A percentile compares a stretch with the other conserved stretches of the same genome.
Conservation (phyloP, 2,888 invertebrate species). For the Trilocha varians region DNA sequence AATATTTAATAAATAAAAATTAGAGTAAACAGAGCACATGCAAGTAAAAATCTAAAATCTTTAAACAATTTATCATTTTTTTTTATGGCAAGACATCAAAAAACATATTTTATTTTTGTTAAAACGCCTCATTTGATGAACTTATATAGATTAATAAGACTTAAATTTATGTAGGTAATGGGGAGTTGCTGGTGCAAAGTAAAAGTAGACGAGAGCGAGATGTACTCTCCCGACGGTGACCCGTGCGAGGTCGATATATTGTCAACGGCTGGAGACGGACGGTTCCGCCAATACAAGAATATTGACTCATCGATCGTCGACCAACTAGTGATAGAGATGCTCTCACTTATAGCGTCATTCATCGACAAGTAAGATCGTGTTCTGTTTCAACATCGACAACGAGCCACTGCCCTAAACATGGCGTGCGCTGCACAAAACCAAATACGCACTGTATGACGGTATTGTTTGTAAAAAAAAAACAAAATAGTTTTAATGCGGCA, state of each 20-base stretch:
- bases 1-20: no score
- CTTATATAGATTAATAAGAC: background rate
- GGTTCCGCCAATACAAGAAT: constrained; percentile 21
- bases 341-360: constrained; percentile 84
- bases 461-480: no score
- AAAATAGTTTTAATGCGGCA: no score
- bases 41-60: no score
- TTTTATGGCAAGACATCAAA: background rate
- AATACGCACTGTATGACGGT: no score
- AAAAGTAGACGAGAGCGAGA: constrained; percentile 66
- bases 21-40: no score
- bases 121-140: background rate
- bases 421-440: no score
- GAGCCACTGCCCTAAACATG: no score
- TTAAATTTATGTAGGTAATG: constrained; percentile 63
- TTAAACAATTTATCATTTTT: no score
- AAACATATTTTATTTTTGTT: background rate
- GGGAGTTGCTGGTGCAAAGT: constrained; percentile 85
- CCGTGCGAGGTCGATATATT: constrained; percentile 1
- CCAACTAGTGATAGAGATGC: constrained; percentile 84
- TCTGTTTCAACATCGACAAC: background rate
- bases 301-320: constrained; percentile 73
- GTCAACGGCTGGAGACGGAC: constrained; percentile 23
- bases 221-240: constrained; percentile 40
- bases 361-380: constrained; percentile 80